phyloP scores from a whole-genome alignment of 2,888 invertebrate species.

The Eupithecia pulchellata region DNA sequence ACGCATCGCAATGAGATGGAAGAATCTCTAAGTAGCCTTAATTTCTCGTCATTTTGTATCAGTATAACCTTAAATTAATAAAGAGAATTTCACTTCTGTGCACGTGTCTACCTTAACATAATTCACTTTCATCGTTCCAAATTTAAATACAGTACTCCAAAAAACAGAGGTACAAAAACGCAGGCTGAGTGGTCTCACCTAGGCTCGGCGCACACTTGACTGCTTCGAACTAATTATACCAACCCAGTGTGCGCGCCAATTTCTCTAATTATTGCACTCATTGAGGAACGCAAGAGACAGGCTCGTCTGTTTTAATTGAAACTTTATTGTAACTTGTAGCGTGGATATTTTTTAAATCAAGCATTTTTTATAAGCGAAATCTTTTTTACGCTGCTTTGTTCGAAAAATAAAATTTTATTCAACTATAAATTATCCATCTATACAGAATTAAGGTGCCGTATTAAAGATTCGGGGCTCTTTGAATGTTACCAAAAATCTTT shows the following conservation, averaged over 20 bases:
- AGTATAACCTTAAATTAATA: too few species aligned
- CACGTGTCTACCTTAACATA: too few species aligned
- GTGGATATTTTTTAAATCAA: not conserved
- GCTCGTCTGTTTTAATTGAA: conserved; percentile 19
- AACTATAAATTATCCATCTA: not conserved
- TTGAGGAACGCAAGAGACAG: conserved; percentile 24
- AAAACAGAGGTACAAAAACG: conserved; percentile 29
- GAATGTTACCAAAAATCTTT: not conserved
- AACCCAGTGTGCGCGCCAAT: conserved; percentile 40
- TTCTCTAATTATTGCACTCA: conserved; percentile 42
- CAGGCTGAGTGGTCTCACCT: conserved; percentile 23
- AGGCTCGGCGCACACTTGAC: conserved; percentile 40
- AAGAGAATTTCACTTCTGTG: too few species aligned
- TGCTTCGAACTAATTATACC: conserved; percentile 42
- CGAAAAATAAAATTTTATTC: not conserved
- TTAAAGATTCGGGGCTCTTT: not conserved
- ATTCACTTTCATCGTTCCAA: too few species aligned
- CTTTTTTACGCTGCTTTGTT: too few species aligned
- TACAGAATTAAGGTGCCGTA: not conserved
- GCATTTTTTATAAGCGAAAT: too few species aligned
- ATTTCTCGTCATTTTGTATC: too few species aligned
- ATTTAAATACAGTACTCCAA: conserved; percentile 16
- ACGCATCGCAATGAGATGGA: not conserved
- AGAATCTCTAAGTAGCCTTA: not conserved
- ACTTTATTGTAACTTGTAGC: not conserved